phyloP scores from a whole-genome alignment of 2,888 invertebrate genomes.

The Bembecia ichneumoniformis region DNA sequence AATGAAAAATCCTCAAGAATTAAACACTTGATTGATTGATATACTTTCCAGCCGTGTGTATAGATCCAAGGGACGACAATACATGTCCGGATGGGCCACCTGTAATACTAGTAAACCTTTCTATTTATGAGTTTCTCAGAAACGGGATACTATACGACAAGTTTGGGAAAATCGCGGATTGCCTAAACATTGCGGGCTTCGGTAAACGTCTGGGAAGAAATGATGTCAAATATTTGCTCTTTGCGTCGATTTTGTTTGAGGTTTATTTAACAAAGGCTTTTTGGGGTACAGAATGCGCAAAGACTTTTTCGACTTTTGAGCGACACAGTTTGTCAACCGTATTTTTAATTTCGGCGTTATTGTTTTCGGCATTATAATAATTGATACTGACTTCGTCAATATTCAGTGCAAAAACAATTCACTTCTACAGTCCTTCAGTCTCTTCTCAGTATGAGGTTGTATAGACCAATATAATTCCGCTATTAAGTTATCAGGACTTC shows the following conservation, averaged over 20 bases:
- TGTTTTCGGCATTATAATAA: too few species aligned
- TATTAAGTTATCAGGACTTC: too few species aligned
- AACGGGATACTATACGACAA: conserved; percentile 4
- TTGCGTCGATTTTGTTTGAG: neutral
- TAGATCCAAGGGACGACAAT: conserved; percentile 2
- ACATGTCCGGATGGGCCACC: conserved; percentile 10
- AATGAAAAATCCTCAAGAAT: too few species aligned
- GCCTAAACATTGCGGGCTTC: conserved; percentile 1
- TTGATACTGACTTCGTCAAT: too few species aligned
- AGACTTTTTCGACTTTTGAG: neutral
- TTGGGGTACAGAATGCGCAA: conserved; percentile 1
- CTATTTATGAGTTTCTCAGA: neutral
- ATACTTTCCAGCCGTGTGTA: neutral
- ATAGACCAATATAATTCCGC: too few species aligned
- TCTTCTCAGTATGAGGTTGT: too few species aligned
- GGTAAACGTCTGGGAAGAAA: neutral
- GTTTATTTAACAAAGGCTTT: neutral
- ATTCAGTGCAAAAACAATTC: too few species aligned
- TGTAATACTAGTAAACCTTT: conserved; percentile 3
- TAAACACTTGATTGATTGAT: too few species aligned
- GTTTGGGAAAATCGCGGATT: conserved; percentile 5
- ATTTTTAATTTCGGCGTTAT: too few species aligned
- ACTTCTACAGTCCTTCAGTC: too few species aligned
- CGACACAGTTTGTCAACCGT: too few species aligned
- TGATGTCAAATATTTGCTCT: neutral